Evolutionary conservation across 2,797 vertebrate genomes (phyloP).

Genomic region (Anniella stebbinsi): DNA sequence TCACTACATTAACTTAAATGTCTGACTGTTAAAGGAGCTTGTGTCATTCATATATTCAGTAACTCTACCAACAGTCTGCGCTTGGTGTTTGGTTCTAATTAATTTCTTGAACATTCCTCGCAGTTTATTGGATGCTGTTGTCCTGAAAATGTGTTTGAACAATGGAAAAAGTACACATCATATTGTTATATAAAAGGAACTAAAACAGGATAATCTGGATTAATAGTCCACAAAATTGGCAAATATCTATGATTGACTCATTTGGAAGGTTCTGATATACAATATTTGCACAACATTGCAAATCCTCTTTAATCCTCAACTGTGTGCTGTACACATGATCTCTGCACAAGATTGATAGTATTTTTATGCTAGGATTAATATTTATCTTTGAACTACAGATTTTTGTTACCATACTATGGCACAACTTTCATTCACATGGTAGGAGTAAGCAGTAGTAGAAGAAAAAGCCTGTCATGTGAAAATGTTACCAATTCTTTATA

Average conservation of each 20-base stretch:
- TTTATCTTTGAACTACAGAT: background rate
- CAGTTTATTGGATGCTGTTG: constrained; percentile 38
- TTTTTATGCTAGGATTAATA: background rate
- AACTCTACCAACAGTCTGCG: constrained; percentile 40
- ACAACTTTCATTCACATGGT: too few species aligned
- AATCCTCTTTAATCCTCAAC: background rate
- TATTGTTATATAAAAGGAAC: constrained; percentile 13
- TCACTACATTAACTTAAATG: background rate
- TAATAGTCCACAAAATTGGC: constrained; percentile 19
- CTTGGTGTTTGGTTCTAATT: constrained; percentile 50
- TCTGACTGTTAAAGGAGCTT: constrained; percentile 24
- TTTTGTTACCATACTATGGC: too few species aligned
- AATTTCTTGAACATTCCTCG: constrained; percentile 38
- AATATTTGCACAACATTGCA: background rate
- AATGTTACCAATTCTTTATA: too few species aligned
- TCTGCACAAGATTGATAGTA: background rate
- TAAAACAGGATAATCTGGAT: constrained; percentile 27
- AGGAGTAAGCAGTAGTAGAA: too few species aligned
- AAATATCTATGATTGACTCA: background rate
- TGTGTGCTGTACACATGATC: background rate
- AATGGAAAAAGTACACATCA: constrained; percentile 31
- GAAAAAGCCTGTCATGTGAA: too few species aligned
- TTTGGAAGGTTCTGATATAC: background rate
- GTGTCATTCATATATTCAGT: background rate
- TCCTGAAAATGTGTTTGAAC: constrained; percentile 30